Percentiles rank a stretch among this genome's conserved stretches.
Evolutionary conservation across 1,140 invertebrate genomes (phyloP).

Genomic region (Sitobion miscanthi): DNA sequence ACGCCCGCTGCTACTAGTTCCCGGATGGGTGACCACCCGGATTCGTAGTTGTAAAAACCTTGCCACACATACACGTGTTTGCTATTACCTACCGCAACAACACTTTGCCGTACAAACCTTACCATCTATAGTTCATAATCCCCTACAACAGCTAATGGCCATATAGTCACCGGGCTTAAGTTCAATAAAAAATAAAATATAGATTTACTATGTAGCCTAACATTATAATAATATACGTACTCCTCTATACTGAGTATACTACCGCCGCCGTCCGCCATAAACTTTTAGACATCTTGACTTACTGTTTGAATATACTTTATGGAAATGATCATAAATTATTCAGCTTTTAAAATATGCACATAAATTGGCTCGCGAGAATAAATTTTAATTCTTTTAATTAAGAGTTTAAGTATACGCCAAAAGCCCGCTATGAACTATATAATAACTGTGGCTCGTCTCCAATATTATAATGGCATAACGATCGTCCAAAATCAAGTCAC

Average conservation of each 20-base stretch:
- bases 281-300: background rate
- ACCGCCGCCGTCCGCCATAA: background rate
- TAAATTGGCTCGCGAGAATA: background rate
- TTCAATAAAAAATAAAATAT: too few species aligned
- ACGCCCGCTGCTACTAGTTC: too few species aligned
- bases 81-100: too few species aligned
- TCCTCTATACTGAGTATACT: background rate
- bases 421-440: background rate
- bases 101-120: too few species aligned
- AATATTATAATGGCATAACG: background rate
- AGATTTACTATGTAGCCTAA: too few species aligned
- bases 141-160: too few species aligned
- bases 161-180: too few species aligned
- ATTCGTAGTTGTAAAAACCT: too few species aligned
- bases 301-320: background rate
- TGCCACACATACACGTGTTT: too few species aligned
- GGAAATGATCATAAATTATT: background rate
- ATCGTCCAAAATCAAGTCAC: too few species aligned
- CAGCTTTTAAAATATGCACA: background rate
- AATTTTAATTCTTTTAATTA: conserved; percentile 7
- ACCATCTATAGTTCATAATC: too few species aligned
- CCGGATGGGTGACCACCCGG: too few species aligned
- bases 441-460: background rate
- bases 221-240: background rate
- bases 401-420: background rate